Evolutionary conservation across 2,797 vertebrate genomes (phyloP).

Genomic region (Echeneis naucrates): DNA sequence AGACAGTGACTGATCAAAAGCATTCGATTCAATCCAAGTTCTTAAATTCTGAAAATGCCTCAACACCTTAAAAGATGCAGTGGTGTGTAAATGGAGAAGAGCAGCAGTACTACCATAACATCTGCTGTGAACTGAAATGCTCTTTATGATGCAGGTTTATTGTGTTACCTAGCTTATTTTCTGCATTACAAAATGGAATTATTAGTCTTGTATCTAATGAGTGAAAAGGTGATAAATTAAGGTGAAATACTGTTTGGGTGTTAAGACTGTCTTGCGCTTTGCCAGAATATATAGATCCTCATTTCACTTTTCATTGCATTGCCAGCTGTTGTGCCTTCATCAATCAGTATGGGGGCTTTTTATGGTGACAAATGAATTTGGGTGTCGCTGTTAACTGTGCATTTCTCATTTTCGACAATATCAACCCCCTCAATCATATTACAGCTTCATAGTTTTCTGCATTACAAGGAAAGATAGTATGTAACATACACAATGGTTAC

Average conservation of each 20-base stretch:
- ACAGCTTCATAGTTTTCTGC: slow-evolving; percentile 19
- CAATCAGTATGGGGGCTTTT: slow-evolving; percentile 67
- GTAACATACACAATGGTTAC: slow-evolving; percentile 13
- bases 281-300: slow-evolving; percentile 64
- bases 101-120: slow-evolving; percentile 8
- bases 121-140: slow-evolving; percentile 35
- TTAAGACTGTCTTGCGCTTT: slow-evolving; percentile 55
- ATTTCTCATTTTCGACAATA: slow-evolving; percentile 71
- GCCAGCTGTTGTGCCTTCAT: slow-evolving; percentile 73
- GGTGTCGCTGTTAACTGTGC: slow-evolving; percentile 70
- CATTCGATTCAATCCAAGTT: slow-evolving; percentile 9
- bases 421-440: slow-evolving; percentile 65
- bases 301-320: slow-evolving; percentile 72
- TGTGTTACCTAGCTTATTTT: slow-evolving; percentile 40
- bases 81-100: slow-evolving; percentile 1
- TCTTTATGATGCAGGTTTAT: slow-evolving; percentile 29
- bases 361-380: slow-evolving; percentile 68
- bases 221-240: slow-evolving; percentile 51
- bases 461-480: slow-evolving; percentile 52
- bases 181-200: slow-evolving; percentile 49
- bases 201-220: slow-evolving; percentile 49
- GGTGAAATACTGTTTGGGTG: slow-evolving; percentile 51
- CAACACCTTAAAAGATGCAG: slow-evolving; percentile 17
- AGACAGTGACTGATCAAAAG: slow-evolving; percentile 53
- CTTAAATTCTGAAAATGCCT: slow-evolving; percentile 38